Conservation (phyloP, 92 coral and sea anemone genomes). For the Parazoanthus atlanticus region DNA sequence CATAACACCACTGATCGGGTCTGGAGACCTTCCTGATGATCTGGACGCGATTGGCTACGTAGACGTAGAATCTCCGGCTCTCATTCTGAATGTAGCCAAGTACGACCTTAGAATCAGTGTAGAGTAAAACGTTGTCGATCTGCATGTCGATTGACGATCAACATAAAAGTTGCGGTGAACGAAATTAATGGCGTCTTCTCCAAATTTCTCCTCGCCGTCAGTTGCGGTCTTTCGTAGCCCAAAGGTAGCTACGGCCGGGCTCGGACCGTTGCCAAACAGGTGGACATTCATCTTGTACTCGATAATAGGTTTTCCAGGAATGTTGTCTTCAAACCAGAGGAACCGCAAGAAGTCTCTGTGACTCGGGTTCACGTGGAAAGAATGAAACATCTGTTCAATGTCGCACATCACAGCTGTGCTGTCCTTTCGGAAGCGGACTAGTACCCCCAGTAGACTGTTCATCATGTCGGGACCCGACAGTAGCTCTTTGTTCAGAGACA, state of each 20-base stretch:
- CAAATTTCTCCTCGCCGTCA: slow-evolving; percentile 54
- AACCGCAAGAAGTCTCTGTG: slow-evolving; percentile 70
- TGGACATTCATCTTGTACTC: slow-evolving; percentile 76
- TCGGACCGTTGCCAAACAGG: slow-evolving; percentile 67
- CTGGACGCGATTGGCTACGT: slow-evolving; percentile 56
- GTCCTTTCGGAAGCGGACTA: slow-evolving; percentile 50
- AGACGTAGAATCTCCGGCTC: slow-evolving; percentile 55
- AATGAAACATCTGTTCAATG: slow-evolving; percentile 67
- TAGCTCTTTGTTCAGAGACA: slow-evolving; percentile 57
- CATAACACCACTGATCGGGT: slow-evolving; percentile 51
- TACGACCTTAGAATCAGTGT: slow-evolving; percentile 64
- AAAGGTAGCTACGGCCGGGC: slow-evolving; percentile 69
- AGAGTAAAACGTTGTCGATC: slow-evolving; percentile 47
- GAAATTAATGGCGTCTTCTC: slow-evolving; percentile 46
- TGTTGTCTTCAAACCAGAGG: slow-evolving; percentile 69
- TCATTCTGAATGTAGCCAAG: slow-evolving; percentile 62
- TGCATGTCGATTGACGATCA: slow-evolving; percentile 41
- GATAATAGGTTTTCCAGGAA: slow-evolving; percentile 46
- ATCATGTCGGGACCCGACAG: slow-evolving; percentile 64
- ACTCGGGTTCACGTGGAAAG: slow-evolving; percentile 62
- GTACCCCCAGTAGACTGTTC: slow-evolving; percentile 52
- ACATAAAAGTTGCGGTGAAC: slow-evolving; percentile 55
- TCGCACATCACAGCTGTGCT: slow-evolving; percentile 60
- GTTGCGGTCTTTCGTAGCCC: slow-evolving; percentile 59
- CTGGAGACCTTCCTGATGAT: slow-evolving; percentile 35